phyloP scores from a whole-genome alignment of 2,797 vertebrate genomes.

The Hephaestus fuliginosus region DNA sequence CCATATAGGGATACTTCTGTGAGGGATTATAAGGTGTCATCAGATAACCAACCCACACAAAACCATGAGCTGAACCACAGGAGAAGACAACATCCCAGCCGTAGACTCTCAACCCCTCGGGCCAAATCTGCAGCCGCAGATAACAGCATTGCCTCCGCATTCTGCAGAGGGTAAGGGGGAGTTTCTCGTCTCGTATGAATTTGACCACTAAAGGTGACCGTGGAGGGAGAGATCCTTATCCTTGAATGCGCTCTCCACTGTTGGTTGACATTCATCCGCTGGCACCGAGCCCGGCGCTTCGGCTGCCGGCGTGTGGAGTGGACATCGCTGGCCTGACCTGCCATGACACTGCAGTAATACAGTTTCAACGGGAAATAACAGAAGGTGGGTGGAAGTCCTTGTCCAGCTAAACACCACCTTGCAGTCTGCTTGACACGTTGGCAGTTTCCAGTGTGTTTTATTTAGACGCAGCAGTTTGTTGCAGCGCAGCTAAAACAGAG shows the following conservation, averaged over 20 bases:
- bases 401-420: constrained; percentile 70
- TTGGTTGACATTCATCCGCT: constrained; percentile 56
- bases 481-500: constrained; percentile 42
- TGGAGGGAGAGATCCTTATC: constrained; percentile 64
- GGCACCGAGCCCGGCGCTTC: constrained; percentile 39
- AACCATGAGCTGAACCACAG: constrained; percentile 53
- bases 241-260: constrained; percentile 28
- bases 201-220: constrained; percentile 52
- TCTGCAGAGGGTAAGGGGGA: constrained; percentile 33
- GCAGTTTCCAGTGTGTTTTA: constrained; percentile 55
- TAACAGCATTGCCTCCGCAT: constrained; percentile 50
- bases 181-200: constrained; percentile 34
- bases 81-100: constrained; percentile 68
- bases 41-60: constrained; percentile 72
- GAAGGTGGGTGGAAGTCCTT: constrained; percentile 66
- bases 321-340: constrained; percentile 56
- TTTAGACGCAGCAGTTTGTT: constrained; percentile 69
- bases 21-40: constrained; percentile 75
- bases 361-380: constrained; percentile 57
- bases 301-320: constrained; percentile 42
- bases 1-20: constrained; percentile 60
- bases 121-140: constrained; percentile 72
- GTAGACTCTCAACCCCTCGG: constrained; percentile 53
- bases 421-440: constrained; percentile 60
- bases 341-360: constrained; percentile 54